Base-by-base conservation (phyloP, 1,140 invertebrate genomes). In the Trichonephila clavata region DNA sequence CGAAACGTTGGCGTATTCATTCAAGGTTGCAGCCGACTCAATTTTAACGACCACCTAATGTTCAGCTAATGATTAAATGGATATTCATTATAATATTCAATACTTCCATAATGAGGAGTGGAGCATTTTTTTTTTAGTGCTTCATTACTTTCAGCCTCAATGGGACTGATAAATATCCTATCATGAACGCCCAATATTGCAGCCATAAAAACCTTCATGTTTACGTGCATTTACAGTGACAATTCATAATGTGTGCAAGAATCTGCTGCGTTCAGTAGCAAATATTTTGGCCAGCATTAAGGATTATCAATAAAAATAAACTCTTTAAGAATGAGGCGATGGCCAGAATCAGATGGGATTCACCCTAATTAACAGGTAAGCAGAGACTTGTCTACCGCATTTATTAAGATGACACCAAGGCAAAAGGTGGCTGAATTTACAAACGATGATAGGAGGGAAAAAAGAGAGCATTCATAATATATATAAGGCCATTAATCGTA, bases 11-110 rank as follows among this genome's bases (percentile, higher is more conserved):
- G 71, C 71, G 71, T 18, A 77, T 32, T 39, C 16, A 77, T 32
- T 77, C 71, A 77, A 77, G 71, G 71, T 77, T 77, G 71, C 71
- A 32, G 71, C 71, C 71, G 71, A 77, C 71, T 32, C 71, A 39
- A 32, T 77, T 77, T 39, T 77, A 77, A 77, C 71, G 71, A 77
- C 71, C 71, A 77, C 71, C 71, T 77, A 39, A 77, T 77, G 71
- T 14, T 77, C 27, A 39, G 13, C 27, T 77, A 77, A 77, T 32
- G 71, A 77, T 77, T 32, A 39, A 18, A 77, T 77, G 16, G 71
- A 77, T 77, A 77, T 32, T 18, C 24, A 77, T 77, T 77, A 77
- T n/a, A 77, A 77, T 77, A 77, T 77, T 77, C 71, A 77, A 39
- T 39, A 18, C 71, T 7, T 14, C 27, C 10, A 39, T 77, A 32